Base-by-base conservation (phyloP, 2,113 vertebrate genomes). In the Archocentrus centrarchus region DNA sequence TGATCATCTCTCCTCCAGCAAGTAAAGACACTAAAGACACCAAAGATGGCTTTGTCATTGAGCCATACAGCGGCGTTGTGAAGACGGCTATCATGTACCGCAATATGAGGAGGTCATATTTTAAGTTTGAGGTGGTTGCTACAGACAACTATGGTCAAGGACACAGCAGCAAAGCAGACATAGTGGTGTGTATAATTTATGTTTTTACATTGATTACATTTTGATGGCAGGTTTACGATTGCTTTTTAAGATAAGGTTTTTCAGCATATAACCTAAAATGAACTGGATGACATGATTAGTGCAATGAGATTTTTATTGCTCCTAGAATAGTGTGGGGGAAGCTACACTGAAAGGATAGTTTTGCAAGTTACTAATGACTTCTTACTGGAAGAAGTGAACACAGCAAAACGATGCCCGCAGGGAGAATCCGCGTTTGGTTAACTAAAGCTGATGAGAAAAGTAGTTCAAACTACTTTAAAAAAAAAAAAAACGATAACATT, bases 81-180 rank as follows among this genome's bases (percentile, higher is more conserved):
- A 99, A 99, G 95, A 98, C 97, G 0, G 98, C 98, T 13, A 99
- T 99, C 96, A 96, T 99, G 79, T 99, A 99, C 94, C 97, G 97
- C 90, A 99, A 99, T 85, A 99, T 98, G 98, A 96, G 98, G 76
- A 96, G 98, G 81, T 97, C 97, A 7, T 98, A 99, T 93, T 99
- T 98, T 93, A 99, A 97, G 90, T 99, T 99, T 93, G 96, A 98
- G 87, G 98, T 99, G 82, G 96, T 98, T 18, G 98, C 98, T n/a
- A 98, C 97, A 0, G 98, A 99, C 6, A 81, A 98, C 94, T 98
- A 98, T 1, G 98, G 98, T 35, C 96, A 95, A 85, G 98, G 98
- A 11, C 94, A 98, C 92, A 99, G 97, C 89, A 97, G 97, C 94
- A 98, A 96, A 89, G 97, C 98, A 2, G 96, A 98, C 2, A 96